These are phyloP conservation scores for Brachionus calyciflorus DNA, from an alignment of 1,140 invertebrate species.

Conservation along the genomic window DNA sequence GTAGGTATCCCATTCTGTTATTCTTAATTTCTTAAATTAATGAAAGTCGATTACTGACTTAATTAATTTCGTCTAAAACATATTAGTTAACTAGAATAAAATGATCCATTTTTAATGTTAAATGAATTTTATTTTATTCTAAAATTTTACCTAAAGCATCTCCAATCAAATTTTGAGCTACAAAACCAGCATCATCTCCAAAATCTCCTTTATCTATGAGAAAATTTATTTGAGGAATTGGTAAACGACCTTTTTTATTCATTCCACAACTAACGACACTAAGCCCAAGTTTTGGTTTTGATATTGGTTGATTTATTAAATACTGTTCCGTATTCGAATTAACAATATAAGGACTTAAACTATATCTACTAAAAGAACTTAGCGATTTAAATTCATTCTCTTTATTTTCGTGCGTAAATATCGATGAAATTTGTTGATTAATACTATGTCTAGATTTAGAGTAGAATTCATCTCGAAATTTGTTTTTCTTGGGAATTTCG, in stretches of 20 bases:
- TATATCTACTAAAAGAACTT: neutral
- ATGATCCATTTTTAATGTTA: too few relatives aligned
- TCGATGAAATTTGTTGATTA: neutral
- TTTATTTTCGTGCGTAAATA: neutral
- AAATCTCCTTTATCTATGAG: slow-evolving; percentile 61
- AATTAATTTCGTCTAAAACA: too few relatives aligned
- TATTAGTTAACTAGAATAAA: too few relatives aligned
- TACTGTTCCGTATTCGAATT: neutral
- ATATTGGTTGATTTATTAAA: too few relatives aligned
- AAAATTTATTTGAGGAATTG: slow-evolving; percentile 39
- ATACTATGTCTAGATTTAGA: slow-evolving; percentile 25
- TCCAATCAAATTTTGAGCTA: slow-evolving; percentile 75
- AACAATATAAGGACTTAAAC: slow-evolving; percentile 1
- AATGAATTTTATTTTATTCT: too few relatives aligned
- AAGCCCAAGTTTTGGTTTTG: neutral
- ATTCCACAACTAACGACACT: slow-evolving; percentile 15
- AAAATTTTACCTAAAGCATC: slow-evolving; percentile 93
- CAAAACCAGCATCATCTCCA: slow-evolving; percentile 94
- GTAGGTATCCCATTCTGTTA: too few relatives aligned
- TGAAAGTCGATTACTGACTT: too few relatives aligned
- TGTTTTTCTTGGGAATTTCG: slow-evolving; percentile 16
- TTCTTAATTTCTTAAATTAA: too few relatives aligned
- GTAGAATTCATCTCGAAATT: slow-evolving; percentile 1
- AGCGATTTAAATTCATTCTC: slow-evolving; percentile 16
- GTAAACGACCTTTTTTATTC: slow-evolving; percentile 37